Percentiles rank a stretch among this genome's conserved stretches.
Evolutionary conservation across 64 coral and sea anemone species (phyloP).

Genomic region (Montipora cactus): DNA sequence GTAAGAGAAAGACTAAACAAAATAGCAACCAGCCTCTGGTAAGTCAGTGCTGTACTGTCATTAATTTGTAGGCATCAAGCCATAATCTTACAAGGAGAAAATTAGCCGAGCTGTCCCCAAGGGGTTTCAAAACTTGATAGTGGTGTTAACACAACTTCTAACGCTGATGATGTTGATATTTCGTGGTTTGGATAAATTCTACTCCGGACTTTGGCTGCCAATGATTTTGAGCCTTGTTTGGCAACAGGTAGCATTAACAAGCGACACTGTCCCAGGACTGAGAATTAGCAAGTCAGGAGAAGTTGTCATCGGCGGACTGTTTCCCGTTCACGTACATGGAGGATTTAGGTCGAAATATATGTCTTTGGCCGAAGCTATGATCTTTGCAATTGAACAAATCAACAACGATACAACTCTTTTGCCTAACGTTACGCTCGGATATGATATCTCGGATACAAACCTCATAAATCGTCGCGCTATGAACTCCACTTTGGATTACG

Average conservation of each 20-base stretch:
- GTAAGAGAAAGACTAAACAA: neutral
- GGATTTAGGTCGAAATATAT: slow-evolving; percentile 72
- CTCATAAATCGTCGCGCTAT: neutral
- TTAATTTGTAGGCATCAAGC: neutral
- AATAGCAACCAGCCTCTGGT: neutral
- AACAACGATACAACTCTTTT: slow-evolving; percentile 72
- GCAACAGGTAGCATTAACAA: neutral
- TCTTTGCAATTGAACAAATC: slow-evolving; percentile 75
- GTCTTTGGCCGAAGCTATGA: slow-evolving; percentile 83
- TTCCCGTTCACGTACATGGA: slow-evolving; percentile 70
- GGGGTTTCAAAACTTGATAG: neutral
- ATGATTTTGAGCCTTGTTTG: neutral
- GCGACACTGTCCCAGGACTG: neutral
- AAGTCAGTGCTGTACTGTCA: neutral
- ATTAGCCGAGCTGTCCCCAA: neutral
- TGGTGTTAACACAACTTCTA: neutral
- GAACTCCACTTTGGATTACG: too few species aligned
- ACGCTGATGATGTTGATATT: neutral
- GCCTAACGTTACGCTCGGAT: slow-evolving; percentile 78
- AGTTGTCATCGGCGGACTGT: slow-evolving; percentile 75
- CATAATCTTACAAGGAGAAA: neutral
- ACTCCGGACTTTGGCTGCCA: neutral
- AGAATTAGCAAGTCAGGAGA: slow-evolving; percentile 61
- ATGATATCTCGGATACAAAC: slow-evolving; percentile 80
- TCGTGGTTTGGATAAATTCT: neutral